phyloP scores from a whole-genome alignment of 2,797 vertebrate genomes.

The Smutsia gigantea region DNA sequence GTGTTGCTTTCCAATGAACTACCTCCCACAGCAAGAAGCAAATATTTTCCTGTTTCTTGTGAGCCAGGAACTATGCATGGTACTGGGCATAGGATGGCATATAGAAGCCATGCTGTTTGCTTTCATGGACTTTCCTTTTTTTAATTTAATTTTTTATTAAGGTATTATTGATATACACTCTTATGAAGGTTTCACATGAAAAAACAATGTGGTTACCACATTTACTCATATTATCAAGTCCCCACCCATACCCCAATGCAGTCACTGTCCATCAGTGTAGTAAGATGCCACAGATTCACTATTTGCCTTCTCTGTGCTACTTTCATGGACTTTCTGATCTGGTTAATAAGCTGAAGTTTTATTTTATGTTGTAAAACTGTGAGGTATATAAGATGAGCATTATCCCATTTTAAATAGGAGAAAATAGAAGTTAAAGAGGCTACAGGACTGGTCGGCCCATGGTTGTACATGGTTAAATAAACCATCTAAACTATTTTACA shows the following conservation, averaged over 20 bases:
- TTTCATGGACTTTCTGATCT: neutral
- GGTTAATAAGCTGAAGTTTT: neutral
- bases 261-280: no score
- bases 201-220: no score
- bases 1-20: neutral
- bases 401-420: neutral
- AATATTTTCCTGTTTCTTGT: neutral
- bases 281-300: no score
- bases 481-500: neutral
- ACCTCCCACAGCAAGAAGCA: neutral
- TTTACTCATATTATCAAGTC: no score
- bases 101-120: neutral
- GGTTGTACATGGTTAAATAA: neutral
- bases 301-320: no score
- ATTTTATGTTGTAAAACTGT: neutral
- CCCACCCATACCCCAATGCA: no score
- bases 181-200: no score
- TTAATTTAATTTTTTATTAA: no score
- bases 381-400: neutral
- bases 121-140: neutral
- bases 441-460: neutral
- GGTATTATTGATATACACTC: no score
- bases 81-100: neutral
- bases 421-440: neutral
- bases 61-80: neutral